Conservation (phyloP, 1,140 invertebrate species). For the Wiebesia pumilae region DNA sequence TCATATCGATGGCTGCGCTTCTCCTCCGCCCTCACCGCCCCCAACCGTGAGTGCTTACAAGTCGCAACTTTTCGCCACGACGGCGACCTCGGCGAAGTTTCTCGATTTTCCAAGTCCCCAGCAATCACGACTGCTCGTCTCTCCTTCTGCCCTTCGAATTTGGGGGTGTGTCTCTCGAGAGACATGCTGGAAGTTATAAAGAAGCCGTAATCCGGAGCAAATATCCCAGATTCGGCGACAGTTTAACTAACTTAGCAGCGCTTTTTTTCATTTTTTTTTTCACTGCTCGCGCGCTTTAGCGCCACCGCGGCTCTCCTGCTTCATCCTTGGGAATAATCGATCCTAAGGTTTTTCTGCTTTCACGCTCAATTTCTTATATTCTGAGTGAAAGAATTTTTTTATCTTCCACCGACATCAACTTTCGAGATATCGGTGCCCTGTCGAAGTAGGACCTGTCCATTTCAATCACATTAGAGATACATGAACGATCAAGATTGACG, state of each 20-base stretch:
- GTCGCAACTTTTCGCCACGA: slow-evolving; percentile 1
- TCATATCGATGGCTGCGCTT: slow-evolving; percentile 24
- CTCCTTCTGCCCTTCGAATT: too few relatives aligned
- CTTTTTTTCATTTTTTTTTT: too few relatives aligned
- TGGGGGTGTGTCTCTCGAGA: not conserved
- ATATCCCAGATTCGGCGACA: slow-evolving; percentile 29
- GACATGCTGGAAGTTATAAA: slow-evolving; percentile 25
- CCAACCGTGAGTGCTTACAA: not conserved
- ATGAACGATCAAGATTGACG: too few relatives aligned
- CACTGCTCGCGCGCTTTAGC: not conserved
- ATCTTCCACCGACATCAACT: not conserved
- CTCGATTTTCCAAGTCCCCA: slow-evolving; percentile 21
- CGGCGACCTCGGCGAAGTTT: slow-evolving; percentile 3
- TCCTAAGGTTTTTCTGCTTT: too few relatives aligned
- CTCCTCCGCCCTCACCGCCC: not conserved
- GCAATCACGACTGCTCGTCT: not conserved
- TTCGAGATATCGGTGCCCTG: not conserved
- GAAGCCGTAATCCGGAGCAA: slow-evolving; percentile 38
- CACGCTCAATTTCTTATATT: too few relatives aligned
- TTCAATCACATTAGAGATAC: not conserved
- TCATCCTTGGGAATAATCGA: not conserved
- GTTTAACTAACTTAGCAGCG: slow-evolving; percentile 31
- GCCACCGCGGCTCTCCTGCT: not conserved
- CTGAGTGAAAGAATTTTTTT: not conserved
- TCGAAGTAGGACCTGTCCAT: not conserved